Evolutionary conservation across 64 coral and sea anemone genomes (phyloP).

Genomic region (Pocillopora verrucosa): DNA sequence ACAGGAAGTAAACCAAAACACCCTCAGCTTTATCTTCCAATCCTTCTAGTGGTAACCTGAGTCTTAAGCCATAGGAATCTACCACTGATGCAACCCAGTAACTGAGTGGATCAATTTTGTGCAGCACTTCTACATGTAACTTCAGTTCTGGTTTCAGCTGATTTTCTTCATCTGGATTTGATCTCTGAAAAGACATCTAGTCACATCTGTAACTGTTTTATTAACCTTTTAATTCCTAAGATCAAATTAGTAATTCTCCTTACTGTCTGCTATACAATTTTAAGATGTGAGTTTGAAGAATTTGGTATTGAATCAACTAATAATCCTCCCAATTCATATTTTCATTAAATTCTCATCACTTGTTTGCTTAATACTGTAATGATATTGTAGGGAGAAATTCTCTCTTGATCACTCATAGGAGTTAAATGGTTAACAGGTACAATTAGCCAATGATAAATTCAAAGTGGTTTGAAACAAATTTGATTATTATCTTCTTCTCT

Average conservation of each 20-base stretch:
- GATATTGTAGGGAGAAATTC: no score
- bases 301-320: no score
- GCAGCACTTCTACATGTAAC: slow-evolving; percentile 72
- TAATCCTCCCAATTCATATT: not conserved
- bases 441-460: no score
- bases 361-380: no score
- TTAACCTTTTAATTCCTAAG: not conserved
- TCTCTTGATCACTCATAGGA: no score
- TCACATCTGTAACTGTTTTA: no score
- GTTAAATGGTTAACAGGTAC: no score
- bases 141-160: slow-evolving; percentile 60
- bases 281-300: no score
- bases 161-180: slow-evolving; percentile 46
- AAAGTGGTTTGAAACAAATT: no score
- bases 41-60: slow-evolving; percentile 66
- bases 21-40: slow-evolving; percentile 48
- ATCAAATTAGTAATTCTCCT: not conserved
- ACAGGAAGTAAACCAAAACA: slow-evolving; percentile 71
- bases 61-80: slow-evolving; percentile 70
- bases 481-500: no score
- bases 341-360: no score
- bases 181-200: slow-evolving; percentile 22
- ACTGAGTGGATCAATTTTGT: slow-evolving; percentile 50
- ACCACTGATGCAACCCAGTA: slow-evolving; percentile 80
- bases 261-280: no score